A percentile compares a stretch with the other conserved stretches of the same genome.
phyloP scores from a whole-genome alignment of 2,888 invertebrate species.

The Megaustenia siamemsis region DNA sequence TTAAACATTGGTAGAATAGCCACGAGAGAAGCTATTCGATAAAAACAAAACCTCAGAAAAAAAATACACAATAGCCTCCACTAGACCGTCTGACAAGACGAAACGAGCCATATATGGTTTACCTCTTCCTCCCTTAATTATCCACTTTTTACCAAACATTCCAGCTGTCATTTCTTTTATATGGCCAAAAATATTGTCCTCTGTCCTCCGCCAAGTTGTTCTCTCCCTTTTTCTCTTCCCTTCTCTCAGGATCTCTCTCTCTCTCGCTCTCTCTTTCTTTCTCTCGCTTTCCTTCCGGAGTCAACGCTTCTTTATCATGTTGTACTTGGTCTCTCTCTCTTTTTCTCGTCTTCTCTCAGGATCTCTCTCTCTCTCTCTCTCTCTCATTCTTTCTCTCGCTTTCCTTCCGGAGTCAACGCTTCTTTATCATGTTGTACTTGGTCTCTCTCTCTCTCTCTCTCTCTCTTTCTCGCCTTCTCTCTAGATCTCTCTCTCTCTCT shows the following conservation, averaged over 20 bases:
- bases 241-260: too few species aligned
- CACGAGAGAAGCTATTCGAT: too few species aligned
- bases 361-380: not conserved
- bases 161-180: not conserved
- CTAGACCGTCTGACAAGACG: too few species aligned
- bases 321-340: not conserved
- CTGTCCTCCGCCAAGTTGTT: constrained; percentile 2
- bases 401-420: not conserved
- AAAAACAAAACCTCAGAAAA: too few species aligned
- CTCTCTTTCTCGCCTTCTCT: constrained; percentile 15
- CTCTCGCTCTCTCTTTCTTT: constrained; percentile 39
- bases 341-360: not conserved
- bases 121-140: too few species aligned
- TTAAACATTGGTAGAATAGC: too few species aligned
- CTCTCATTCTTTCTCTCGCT: constrained; percentile 7
- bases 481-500: constrained; percentile 21
- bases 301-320: not conserved
- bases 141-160: too few species aligned
- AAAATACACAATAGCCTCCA: too few species aligned
- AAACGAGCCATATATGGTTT: too few species aligned
- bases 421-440: not conserved
- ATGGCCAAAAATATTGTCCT: not conserved
- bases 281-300: constrained; percentile 9
- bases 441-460: constrained; percentile 22
- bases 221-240: constrained; percentile 45